Evolutionary conservation across 2,888 invertebrate species (phyloP), one percentile per base, ranked within the genome.

Genomic region (Cerceris ruficornis): DNA sequence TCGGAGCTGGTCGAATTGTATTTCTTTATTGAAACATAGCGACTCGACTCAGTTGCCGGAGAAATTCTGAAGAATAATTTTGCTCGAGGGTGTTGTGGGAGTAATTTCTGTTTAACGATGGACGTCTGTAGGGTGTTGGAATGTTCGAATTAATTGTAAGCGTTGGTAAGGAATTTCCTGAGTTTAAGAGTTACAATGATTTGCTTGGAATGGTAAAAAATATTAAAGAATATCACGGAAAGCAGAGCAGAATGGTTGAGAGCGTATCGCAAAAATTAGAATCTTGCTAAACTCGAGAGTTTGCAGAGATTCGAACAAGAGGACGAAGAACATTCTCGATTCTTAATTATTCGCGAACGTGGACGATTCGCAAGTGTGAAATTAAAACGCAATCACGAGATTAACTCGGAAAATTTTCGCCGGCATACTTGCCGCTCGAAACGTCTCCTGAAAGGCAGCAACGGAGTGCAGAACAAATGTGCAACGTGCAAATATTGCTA

Each of bases 371-470:
- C 81, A 82, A 81, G 79, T 82, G 75, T 74, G 82, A 83, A 87
- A 90, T 90, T 87, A 87, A 90, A 89, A 88, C 75, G 87, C 88
- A 85, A 87, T 87, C 85, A 80, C 84, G 58, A 69, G 65, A 77
- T 72, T 65, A 80, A 77, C 79, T 75, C 82, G 82, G 62, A 70
- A 81, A 65, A 69, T 69, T 61, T 41, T 28, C 43, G 41, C 55
- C 67, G 61, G 71, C 55, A 42, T 28, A 57, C 60, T 60, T 49
- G 69, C 60, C 64, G 69, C 42, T 43, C 69, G 70, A 76, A 75
- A 78, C 70, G 70, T 69, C 80, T 82, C 81, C 74, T 77, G 83
- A 81, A 83, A 83, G 78, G 69, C 83, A 66, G 59, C 52, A 50
- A 60, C 58, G 59, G 69, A 62, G 61, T 59, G 50, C 71, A 76